phyloP scores from a whole-genome alignment of 2,113 vertebrate species.

The Ptychochromis oligacanthus region DNA sequence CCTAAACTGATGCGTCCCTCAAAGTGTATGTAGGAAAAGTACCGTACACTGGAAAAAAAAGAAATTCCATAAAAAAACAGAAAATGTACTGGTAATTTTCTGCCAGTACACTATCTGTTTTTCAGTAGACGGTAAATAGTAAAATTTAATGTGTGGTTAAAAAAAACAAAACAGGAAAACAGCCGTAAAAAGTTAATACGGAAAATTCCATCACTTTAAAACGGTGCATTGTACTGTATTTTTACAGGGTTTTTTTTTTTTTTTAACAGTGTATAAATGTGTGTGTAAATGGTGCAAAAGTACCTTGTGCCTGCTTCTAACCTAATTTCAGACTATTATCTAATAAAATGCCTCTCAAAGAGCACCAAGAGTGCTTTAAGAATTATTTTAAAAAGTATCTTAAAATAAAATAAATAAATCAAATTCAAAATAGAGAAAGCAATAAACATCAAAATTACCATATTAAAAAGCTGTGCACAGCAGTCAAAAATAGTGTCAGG shows the following conservation, averaged over 20 bases:
- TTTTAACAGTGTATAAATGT: neutral
- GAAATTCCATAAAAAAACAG: too few species aligned
- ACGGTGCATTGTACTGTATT: too few species aligned
- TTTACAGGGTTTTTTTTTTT: too few species aligned
- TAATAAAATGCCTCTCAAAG: neutral
- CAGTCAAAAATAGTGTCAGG: neutral
- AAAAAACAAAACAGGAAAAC: too few species aligned
- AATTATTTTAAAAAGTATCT: fast-evolving
- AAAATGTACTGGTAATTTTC: too few species aligned
- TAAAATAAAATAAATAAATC: neutral
- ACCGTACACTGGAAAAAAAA: too few species aligned
- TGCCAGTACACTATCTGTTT: too few species aligned
- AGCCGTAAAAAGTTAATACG: too few species aligned
- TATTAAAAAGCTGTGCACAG: neutral
- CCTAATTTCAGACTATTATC: neutral
- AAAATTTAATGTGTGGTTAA: too few species aligned
- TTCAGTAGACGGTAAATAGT: too few species aligned
- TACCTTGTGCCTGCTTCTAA: too few species aligned
- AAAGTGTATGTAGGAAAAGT: neutral
- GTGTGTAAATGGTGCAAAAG: neutral
- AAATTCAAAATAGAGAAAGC: neutral
- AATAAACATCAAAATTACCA: neutral
- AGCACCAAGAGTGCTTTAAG: neutral
- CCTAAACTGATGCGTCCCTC: neutral
- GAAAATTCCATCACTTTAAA: too few species aligned